Evolutionary conservation across 1,140 invertebrate species (phyloP).

Genomic region (Caenorhabditis remanei): DNA sequence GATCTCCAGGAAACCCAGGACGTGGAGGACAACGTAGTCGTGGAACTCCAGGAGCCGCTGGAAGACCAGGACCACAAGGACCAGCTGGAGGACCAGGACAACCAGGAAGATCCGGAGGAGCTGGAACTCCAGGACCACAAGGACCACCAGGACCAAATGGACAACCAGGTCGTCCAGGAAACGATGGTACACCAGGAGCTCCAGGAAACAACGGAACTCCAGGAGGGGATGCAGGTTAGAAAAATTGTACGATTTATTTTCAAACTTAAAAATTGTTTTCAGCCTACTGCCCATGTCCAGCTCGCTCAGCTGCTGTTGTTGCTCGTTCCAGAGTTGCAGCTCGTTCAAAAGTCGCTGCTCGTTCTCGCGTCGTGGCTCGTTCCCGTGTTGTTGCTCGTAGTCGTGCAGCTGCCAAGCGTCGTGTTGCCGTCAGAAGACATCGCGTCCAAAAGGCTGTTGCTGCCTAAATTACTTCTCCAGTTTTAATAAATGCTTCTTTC

Average conservation of each 20-base stretch:
- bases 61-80: conserved; percentile 58
- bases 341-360: conserved; percentile 10
- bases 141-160: conserved; percentile 62
- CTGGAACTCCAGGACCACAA: conserved; percentile 54
- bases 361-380: conserved; percentile 31
- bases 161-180: conserved; percentile 58
- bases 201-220: conserved; percentile 45
- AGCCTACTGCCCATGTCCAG: conserved; percentile 59
- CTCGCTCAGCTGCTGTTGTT: conserved; percentile 37
- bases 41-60: conserved; percentile 53
- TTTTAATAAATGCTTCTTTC: neutral
- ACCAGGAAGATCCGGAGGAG: conserved; percentile 46
- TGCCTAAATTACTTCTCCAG: neutral
- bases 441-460: conserved; percentile 20
- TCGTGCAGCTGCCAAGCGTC: conserved; percentile 32
- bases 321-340: conserved; percentile 45
- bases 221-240: conserved; percentile 51
- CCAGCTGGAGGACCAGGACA: conserved; percentile 54
- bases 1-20: conserved; percentile 52
- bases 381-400: conserved; percentile 30
- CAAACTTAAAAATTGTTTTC: neutral
- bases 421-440: conserved; percentile 37
- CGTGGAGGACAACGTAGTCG: conserved; percentile 34
- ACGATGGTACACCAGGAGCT: conserved; percentile 53
- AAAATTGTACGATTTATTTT: neutral